Conservation (phyloP, 2,113 vertebrate species). For the Theropithecus gelada region DNA sequence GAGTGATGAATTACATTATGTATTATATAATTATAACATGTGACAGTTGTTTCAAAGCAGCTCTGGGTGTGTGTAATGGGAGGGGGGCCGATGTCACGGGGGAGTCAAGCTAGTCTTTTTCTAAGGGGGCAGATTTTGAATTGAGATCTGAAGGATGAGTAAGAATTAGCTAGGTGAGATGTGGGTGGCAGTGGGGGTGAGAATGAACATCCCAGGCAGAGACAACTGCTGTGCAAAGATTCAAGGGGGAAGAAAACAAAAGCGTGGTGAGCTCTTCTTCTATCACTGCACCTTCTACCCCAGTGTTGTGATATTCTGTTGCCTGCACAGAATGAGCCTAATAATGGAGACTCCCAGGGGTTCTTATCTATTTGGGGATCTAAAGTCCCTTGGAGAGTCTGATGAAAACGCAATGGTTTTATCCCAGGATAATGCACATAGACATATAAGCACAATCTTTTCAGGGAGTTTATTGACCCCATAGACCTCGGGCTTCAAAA, state of each 20-base stretch:
- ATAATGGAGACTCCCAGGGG: background rate
- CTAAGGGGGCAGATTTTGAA: background rate
- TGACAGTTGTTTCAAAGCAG: background rate
- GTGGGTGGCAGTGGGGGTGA: background rate
- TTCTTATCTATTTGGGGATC: background rate
- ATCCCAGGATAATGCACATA: background rate
- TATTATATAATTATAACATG: background rate
- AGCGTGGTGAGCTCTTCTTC: background rate
- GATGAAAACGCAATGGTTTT: background rate
- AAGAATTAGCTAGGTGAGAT: background rate
- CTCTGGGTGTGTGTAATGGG: background rate
- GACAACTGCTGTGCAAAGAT: background rate
- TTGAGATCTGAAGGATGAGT: background rate
- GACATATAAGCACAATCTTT: background rate
- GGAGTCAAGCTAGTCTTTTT: background rate
- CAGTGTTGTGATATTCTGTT: no score
- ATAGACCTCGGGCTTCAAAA: background rate
- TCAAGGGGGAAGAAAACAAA: background rate
- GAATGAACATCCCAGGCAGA: background rate
- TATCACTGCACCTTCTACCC: rapidly evolving
- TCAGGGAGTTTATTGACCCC: background rate
- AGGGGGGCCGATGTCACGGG: background rate
- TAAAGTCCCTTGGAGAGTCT: background rate
- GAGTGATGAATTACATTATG: background rate
- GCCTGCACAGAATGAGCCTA: background rate